phyloP scores from a whole-genome alignment of 2,888 invertebrate species.

The Minunthozetes semirufus region DNA sequence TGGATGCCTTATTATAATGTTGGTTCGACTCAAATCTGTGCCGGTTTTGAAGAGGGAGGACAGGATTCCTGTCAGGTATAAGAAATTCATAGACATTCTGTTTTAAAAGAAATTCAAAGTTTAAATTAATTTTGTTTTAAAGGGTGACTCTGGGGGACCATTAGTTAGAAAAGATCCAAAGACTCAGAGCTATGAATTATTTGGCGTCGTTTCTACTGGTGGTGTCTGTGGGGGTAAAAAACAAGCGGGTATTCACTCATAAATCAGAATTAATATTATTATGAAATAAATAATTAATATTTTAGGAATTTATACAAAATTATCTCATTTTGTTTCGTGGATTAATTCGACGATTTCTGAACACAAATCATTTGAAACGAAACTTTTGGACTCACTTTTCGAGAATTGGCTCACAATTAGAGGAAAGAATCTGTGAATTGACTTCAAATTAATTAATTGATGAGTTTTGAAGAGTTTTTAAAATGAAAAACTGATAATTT shows the following conservation, averaged over 20 bases:
- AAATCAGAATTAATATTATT: neutral
- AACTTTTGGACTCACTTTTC: neutral
- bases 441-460: neutral
- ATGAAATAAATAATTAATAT: conserved; percentile 34
- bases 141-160: conserved; percentile 39
- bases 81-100: neutral
- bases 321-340: conserved; percentile 38
- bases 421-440: neutral
- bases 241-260: conserved; percentile 35
- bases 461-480: neutral
- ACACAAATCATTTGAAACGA: conserved; percentile 33
- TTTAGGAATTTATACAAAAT: conserved; percentile 39
- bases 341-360: conserved; percentile 30
- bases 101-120: neutral
- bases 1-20: conserved; percentile 39
- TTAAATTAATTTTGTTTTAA: neutral
- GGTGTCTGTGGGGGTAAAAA: conserved; percentile 34
- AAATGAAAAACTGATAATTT: neutral
- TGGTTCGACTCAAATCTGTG: conserved; percentile 40
- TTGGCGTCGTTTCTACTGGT: conserved; percentile 41
- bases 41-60: conserved; percentile 40
- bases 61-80: conserved; percentile 41
- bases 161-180: neutral
- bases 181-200: conserved; percentile 17
- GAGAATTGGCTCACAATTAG: neutral